These are phyloP conservation scores for Hoplostethus mediterraneus DNA, from an alignment of 2,797 vertebrate species.

Conservation along the genomic window DNA sequence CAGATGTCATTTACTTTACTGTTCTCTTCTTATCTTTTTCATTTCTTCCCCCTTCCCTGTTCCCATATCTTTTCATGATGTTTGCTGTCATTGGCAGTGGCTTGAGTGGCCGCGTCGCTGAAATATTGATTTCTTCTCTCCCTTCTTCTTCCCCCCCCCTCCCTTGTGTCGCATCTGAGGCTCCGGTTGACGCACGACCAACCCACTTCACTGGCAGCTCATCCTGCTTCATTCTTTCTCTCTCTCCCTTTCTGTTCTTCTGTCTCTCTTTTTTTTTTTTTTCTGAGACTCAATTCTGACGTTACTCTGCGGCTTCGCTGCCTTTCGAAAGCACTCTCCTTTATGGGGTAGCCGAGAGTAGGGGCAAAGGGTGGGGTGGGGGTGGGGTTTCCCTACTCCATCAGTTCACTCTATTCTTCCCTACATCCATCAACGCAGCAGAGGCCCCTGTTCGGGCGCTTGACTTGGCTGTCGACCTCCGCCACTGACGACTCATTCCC, in stretches of 20 bases:
- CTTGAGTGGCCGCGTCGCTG: constrained; percentile 81
- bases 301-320: constrained; percentile 48
- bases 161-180: constrained; percentile 56
- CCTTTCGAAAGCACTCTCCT: constrained; percentile 46
- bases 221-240: constrained; percentile 49
- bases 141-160: constrained; percentile 32
- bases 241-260: constrained; percentile 33
- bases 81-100: constrained; percentile 85
- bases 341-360: constrained; percentile 44
- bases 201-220: constrained; percentile 62
- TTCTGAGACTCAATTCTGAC: constrained; percentile 48
- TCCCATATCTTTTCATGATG: constrained; percentile 88
- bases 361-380: constrained; percentile 4
- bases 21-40: constrained; percentile 88
- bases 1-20: constrained; percentile 89
- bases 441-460: constrained; percentile 53
- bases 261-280: constrained; percentile 29
- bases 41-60: constrained; percentile 82
- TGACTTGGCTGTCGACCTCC: constrained; percentile 64
- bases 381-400: constrained; percentile 36
- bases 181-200: constrained; percentile 65
- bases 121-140: constrained; percentile 84
- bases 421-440: constrained; percentile 71
- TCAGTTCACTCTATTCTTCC: constrained; percentile 64
- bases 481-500: constrained; percentile 61